These are phyloP conservation scores for Neodiprion pinetum DNA, from an alignment of 1,140 invertebrate genomes.

Conservation along the genomic window DNA sequence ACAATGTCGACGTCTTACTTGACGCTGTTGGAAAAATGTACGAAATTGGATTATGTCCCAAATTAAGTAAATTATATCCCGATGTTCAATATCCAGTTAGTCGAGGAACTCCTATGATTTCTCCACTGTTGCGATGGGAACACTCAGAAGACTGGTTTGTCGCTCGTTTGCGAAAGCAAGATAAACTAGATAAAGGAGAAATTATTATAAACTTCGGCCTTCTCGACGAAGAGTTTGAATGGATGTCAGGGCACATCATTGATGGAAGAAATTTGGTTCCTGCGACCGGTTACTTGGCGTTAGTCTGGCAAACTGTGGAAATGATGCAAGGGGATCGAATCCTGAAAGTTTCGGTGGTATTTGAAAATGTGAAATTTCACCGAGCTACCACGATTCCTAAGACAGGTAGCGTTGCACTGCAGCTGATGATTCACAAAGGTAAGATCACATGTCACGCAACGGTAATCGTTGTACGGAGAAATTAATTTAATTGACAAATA, in stretches of 20 bases:
- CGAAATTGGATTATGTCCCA: slow-evolving; percentile 58
- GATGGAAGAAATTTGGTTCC: slow-evolving; percentile 51
- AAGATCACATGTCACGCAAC: slow-evolving; percentile 46
- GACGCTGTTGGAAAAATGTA: slow-evolving; percentile 71
- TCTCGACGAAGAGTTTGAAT: slow-evolving; percentile 53
- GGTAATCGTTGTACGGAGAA: not conserved
- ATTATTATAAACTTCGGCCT: slow-evolving; percentile 51
- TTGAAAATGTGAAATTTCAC: slow-evolving; percentile 81
- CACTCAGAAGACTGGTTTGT: slow-evolving; percentile 76
- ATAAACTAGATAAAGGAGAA: slow-evolving; percentile 34
- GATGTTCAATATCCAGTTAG: slow-evolving; percentile 78
- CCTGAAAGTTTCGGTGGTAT: slow-evolving; percentile 77
- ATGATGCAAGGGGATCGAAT: slow-evolving; percentile 72
- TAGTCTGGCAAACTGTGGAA: slow-evolving; percentile 85
- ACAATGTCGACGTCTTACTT: slow-evolving; percentile 72
- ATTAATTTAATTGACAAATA: not conserved
- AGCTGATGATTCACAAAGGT: slow-evolving; percentile 77
- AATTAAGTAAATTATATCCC: slow-evolving; percentile 66
- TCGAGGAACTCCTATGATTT: slow-evolving; percentile 78
- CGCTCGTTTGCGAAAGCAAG: slow-evolving; percentile 35
- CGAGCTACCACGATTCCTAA: slow-evolving; percentile 79
- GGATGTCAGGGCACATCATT: slow-evolving; percentile 64
- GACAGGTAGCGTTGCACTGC: slow-evolving; percentile 72
- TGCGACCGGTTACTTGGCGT: slow-evolving; percentile 69
- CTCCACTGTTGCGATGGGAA: slow-evolving; percentile 84